A percentile compares a stretch with the other conserved stretches of the same genome.
Evolutionary conservation across 2,113 vertebrate genomes (phyloP).

Genomic region (Takifugu flavidus): DNA sequence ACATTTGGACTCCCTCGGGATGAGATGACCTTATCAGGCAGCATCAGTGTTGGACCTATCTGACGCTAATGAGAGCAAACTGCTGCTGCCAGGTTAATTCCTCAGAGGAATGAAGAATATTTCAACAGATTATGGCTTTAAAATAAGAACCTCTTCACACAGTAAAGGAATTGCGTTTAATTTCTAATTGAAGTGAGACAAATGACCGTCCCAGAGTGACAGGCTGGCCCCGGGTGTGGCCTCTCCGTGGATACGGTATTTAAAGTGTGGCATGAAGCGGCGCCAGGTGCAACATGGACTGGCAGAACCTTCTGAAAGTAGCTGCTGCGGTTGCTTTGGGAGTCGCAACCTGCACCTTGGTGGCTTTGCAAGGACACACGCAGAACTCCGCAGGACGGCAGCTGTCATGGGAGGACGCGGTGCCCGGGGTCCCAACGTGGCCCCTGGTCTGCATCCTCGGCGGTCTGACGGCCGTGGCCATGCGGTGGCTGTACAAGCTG

Average conservation of each 20-base stretch:
- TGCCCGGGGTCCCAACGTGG: constrained; percentile 14
- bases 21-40: not conserved
- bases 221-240: constrained; percentile 8
- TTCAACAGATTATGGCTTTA: not conserved
- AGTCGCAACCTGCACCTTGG: constrained; percentile 19
- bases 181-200: not conserved
- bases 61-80: not conserved
- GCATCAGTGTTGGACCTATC: not conserved
- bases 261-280: not conserved
- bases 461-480: constrained; percentile 34
- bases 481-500: constrained; percentile 62
- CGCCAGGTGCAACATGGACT: constrained; percentile 26
- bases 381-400: constrained; percentile 18
- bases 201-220: not conserved
- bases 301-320: constrained; percentile 35
- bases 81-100: no score
- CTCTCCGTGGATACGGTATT: not conserved
- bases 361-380: constrained; percentile 42
- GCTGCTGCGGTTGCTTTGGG: constrained; percentile 40
- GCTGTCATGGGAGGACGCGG: constrained; percentile 40
- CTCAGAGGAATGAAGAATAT: not conserved
- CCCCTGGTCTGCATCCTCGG: constrained; percentile 21
- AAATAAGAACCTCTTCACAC: not conserved
- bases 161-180: no score
- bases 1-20: not conserved